Evolutionary conservation across 2,113 vertebrate genomes (phyloP), one percentile per base, ranked within the genome.

Genomic region (Elanoides forficatus): DNA sequence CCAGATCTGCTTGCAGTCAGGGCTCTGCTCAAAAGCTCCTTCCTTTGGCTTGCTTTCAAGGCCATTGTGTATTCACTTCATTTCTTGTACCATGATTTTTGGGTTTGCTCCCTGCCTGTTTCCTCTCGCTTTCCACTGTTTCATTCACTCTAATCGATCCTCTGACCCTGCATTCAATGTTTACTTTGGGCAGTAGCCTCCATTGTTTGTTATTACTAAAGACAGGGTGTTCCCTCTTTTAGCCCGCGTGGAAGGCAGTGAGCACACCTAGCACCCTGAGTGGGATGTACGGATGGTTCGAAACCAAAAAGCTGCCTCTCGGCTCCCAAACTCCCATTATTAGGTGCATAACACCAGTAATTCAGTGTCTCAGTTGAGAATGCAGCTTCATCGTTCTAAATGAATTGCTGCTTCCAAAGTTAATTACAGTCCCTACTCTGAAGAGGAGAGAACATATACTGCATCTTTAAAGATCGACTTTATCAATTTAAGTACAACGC

Each of bases 21-120:
- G 22, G 58, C 74, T 81, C 60, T 79, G 65, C 60, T 89, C 40
- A 87, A 29, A 93, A 38, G 27, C 58, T 85, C 48, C 36, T 60
- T 90, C 70, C 53, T 45, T 56, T 88, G 93, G 81, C 70, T 88
- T 82, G 36, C 45, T 90, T 94, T 93, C 92, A 95, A 93, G 74
- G 62, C 53, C 66, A 90, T 90, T 94, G 87, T 93, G 56, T 65
- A 65, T 79, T 91, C 85, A 56, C 53, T 90, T 65, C 14, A 79
- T 75, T 93, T 93, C 74, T 96, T 53, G 43, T 58, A 93, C 34
- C 53, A 48, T 5, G 8, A 58, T 58, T 94, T 91, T 45, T 50
- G 52, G 19, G 62, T 60, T 90, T 90, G 23, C 36, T 94, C 85
- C 85, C 80, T 92, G 81, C 27, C 45, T 65, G 40, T 20, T 95